Conservation (phyloP, 1,140 invertebrate genomes). For the Stegodyphus mimosarum region DNA sequence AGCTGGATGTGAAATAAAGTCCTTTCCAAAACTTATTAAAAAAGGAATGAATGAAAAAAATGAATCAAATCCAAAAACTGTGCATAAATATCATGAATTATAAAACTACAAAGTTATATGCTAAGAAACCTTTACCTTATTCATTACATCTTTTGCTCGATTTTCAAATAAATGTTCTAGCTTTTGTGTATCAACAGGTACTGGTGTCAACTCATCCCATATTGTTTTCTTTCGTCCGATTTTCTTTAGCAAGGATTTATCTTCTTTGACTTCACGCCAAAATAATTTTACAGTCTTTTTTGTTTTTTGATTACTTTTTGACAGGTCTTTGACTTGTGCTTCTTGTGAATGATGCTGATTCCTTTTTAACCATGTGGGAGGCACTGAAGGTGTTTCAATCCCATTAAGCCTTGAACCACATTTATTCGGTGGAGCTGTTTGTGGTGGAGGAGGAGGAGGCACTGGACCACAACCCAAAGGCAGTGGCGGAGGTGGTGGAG, state of each 20-base stretch:
- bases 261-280: slow-evolving; percentile 91
- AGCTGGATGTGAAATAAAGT: too few species aligned
- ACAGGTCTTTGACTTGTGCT: slow-evolving; percentile 48
- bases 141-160: slow-evolving; percentile 92
- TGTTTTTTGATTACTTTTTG: slow-evolving; percentile 77
- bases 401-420: slow-evolving; percentile 62
- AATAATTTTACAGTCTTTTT: slow-evolving; percentile 99
- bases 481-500: slow-evolving; percentile 66
- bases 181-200: slow-evolving; percentile 90
- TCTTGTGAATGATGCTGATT: slow-evolving; percentile 58
- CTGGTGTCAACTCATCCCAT: slow-evolving; percentile 91
- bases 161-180: slow-evolving; percentile 98
- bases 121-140: slow-evolving; percentile 77
- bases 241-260: slow-evolving; percentile 77
- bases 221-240: slow-evolving; percentile 81
- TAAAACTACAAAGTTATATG: neutral
- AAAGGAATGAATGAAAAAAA: too few species aligned
- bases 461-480: slow-evolving; percentile 23
- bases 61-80: too few species aligned
- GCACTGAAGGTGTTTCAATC: slow-evolving; percentile 68
- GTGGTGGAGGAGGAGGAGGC: slow-evolving; percentile 67
- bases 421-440: slow-evolving; percentile 62
- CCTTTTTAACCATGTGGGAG: slow-evolving; percentile 64
- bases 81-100: too few species aligned
- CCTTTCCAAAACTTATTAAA: too few species aligned